These are phyloP conservation scores for Drosophila arizonae DNA, from an alignment of 1,140 invertebrate genomes.

Conservation along the genomic window DNA sequence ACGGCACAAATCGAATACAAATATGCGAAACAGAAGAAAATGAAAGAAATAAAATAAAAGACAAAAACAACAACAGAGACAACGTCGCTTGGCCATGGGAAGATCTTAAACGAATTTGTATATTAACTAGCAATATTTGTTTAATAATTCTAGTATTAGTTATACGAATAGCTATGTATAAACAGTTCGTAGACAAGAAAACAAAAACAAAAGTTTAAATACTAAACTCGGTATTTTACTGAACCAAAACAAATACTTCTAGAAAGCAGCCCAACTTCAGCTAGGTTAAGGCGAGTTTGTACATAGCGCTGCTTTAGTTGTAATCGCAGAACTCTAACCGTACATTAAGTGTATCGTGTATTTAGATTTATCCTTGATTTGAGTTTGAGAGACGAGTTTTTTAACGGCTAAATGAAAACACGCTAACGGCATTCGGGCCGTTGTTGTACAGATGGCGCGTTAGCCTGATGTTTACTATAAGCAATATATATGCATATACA, in stretches of 20 bases:
- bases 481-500: conserved; percentile 65
- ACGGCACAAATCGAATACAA: conserved; percentile 5
- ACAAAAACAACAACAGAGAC: neutral
- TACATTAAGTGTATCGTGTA: too few relatives aligned
- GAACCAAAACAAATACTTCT: conserved; percentile 41
- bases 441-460: conserved; percentile 72
- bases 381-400: conserved; percentile 5
- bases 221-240: conserved; percentile 38
- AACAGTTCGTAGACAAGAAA: conserved; percentile 23
- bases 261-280: conserved; percentile 8
- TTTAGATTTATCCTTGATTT: neutral
- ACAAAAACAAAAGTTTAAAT: neutral
- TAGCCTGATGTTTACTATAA: conserved; percentile 76
- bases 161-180: conserved; percentile 26
- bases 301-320: conserved; percentile 39
- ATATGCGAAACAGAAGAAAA: neutral
- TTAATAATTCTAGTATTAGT: conserved; percentile 68
- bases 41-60: neutral
- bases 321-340: neutral
- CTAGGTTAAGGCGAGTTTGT: conserved; percentile 33
- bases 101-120: conserved; percentile 81
- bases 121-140: conserved; percentile 82
- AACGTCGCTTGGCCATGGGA: conserved; percentile 63
- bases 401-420: conserved; percentile 31
- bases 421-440: conserved; percentile 36